These are phyloP conservation scores for Thamnaconus septentrionalis DNA, from an alignment of 2,113 vertebrate genomes.

Conservation along the genomic window DNA sequence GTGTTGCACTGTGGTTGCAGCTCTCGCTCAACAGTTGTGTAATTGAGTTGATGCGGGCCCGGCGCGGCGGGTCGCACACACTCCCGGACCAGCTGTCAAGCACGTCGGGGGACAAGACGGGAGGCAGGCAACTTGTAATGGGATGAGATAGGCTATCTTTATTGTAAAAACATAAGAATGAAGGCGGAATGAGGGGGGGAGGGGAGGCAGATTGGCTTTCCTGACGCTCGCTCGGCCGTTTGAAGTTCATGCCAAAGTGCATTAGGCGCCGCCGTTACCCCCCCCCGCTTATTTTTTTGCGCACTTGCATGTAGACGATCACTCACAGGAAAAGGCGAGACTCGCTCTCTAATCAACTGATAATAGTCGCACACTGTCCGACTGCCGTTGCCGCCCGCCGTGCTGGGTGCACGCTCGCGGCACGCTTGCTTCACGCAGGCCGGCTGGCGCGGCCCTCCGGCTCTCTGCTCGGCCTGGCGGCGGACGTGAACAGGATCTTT, in stretches of 20 bases:
- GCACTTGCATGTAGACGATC: conserved; percentile 60
- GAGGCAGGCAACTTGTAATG: conserved; percentile 71
- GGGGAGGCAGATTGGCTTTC: conserved; percentile 76
- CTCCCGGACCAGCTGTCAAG: conserved; percentile 52
- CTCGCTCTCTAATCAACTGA: conserved; percentile 80
- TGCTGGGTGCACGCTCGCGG: conserved; percentile 70
- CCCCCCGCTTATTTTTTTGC: conserved; percentile 40
- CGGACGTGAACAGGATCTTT: background rate
- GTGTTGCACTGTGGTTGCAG: too few relatives aligned
- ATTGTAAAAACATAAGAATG: conserved; percentile 83
- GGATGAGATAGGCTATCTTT: conserved; percentile 81
- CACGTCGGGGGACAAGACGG: conserved; percentile 65
- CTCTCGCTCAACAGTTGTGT: background rate
- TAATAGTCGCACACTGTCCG: conserved; percentile 69
- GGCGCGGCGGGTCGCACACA: conserved; percentile 45
- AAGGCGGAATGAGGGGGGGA: conserved; percentile 63
- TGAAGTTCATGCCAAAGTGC: conserved; percentile 82
- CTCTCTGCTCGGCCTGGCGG: background rate
- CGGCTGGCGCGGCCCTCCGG: conserved; percentile 15
- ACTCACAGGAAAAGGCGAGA: conserved; percentile 81
- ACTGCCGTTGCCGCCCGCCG: conserved; percentile 55
- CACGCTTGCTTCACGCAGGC: conserved; percentile 74
- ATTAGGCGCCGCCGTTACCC: conserved; percentile 75
- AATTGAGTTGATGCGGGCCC: conserved; percentile 48
- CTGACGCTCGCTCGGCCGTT: conserved; percentile 66